Evolutionary conservation across 2,113 vertebrate species (phyloP).

Genomic region (Lophochroa leadbeateri): DNA sequence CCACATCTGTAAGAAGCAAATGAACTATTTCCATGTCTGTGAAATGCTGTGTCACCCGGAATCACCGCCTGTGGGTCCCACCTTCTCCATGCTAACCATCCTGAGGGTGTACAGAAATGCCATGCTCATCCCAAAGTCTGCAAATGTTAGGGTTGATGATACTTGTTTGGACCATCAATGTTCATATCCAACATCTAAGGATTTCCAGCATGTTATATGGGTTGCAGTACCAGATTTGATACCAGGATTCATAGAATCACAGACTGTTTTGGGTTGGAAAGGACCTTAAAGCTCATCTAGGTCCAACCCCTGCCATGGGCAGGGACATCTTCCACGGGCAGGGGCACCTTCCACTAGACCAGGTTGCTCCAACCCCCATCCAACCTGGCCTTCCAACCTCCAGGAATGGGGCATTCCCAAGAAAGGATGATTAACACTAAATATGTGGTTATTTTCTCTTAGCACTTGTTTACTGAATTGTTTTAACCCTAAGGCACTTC

Average conservation of each 20-base stretch:
- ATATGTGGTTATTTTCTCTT: not conserved
- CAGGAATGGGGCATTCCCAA: not conserved
- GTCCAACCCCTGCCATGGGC: not conserved
- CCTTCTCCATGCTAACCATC: not conserved
- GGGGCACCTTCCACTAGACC: not conserved
- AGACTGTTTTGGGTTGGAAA: not conserved
- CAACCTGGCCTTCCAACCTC: not conserved
- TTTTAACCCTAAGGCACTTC: not conserved
- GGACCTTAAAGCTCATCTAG: not conserved
- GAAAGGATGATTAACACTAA: not conserved
- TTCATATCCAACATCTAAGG: not conserved
- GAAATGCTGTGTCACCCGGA: not conserved
- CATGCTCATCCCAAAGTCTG: not conserved
- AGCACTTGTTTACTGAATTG: not conserved
- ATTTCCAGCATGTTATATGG: not conserved
- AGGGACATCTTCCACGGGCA: not conserved
- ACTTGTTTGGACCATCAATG: not conserved
- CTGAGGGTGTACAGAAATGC: not conserved
- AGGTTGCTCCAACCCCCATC: not conserved
- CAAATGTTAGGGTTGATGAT: rapidly evolving
- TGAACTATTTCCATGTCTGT: not conserved
- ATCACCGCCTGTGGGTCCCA: rapidly evolving
- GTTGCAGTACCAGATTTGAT: not conserved
- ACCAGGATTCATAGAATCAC: not conserved
- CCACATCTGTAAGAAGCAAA: not conserved